Evolutionary conservation across 2,797 vertebrate genomes (phyloP).

Genomic region (Gadopsis bispinosus): DNA sequence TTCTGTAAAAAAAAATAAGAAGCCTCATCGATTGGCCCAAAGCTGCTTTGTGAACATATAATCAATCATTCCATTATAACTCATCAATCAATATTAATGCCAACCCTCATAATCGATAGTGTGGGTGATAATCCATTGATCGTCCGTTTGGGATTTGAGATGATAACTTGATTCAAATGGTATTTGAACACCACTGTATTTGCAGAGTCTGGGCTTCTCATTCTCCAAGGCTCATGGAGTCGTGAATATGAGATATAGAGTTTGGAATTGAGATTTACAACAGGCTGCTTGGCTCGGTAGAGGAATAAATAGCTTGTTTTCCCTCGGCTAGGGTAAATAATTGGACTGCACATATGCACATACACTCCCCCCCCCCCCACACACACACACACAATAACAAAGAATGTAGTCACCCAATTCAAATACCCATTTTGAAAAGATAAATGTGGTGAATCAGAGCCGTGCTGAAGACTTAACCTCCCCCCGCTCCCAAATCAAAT

Average conservation of each 20-base stretch:
- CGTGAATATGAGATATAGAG: conserved; percentile 67
- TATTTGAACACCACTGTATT: conserved; percentile 62
- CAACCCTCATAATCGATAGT: conserved; percentile 66
- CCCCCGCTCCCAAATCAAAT: conserved; percentile 72
- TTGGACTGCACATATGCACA: conserved; percentile 66
- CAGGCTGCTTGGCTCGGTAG: conserved; percentile 51
- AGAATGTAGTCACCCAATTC: conserved; percentile 64
- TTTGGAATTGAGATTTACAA: conserved; percentile 80
- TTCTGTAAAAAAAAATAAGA: conserved; percentile 59
- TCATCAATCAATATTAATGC: conserved; percentile 82
- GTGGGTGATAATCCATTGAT: conserved; percentile 77
- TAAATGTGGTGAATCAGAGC: conserved; percentile 81
- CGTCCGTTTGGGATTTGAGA: conserved; percentile 65
- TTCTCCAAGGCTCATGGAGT: conserved; percentile 58
- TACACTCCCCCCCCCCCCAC: conserved; percentile 10
- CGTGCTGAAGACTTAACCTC: conserved; percentile 63
- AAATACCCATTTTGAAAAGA: conserved; percentile 84
- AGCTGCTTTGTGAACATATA: conserved; percentile 69
- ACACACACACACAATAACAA: conserved; percentile 54
- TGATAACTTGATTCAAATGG: conserved; percentile 75
- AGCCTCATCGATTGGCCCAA: conserved; percentile 71
- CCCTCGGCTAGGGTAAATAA: conserved; percentile 77
- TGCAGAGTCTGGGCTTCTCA: conserved; percentile 53
- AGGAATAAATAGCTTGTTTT: conserved; percentile 74
- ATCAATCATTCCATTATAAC: conserved; percentile 80